Evolutionary conservation across 1,140 invertebrate genomes (phyloP).

Genomic region (Monomorium pharaonis): DNA sequence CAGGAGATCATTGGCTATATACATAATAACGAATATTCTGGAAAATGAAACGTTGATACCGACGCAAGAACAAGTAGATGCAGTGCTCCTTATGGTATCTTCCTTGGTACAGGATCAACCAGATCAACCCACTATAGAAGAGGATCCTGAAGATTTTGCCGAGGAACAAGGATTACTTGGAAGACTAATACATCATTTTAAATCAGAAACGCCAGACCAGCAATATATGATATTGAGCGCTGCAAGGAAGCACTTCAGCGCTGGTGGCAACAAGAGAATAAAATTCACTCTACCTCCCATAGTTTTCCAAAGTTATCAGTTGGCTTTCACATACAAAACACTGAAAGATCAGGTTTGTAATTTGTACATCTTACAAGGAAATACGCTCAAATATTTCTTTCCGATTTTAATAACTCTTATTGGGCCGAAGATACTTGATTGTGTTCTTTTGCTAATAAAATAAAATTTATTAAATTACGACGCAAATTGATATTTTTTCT

Average conservation of each 20-base stretch:
- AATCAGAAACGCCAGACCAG: conserved; percentile 94
- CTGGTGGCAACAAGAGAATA: conserved; percentile 94
- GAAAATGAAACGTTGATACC: conserved; percentile 95
- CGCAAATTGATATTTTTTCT: neutral
- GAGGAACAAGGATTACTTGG: conserved; percentile 97
- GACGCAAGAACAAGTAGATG: conserved; percentile 94
- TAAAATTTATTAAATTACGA: neutral
- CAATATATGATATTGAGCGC: conserved; percentile 96
- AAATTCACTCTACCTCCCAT: conserved; percentile 97
- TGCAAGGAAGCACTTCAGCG: conserved; percentile 95
- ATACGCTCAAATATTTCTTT: too few species aligned
- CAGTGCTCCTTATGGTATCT: conserved; percentile 92
- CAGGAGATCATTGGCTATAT: conserved; percentile 93
- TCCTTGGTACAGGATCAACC: conserved; percentile 95
- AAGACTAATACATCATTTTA: conserved; percentile 96
- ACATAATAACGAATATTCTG: conserved; percentile 94
- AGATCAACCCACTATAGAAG: conserved; percentile 88
- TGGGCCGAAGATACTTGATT: too few species aligned
- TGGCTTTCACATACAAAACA: conserved; percentile 94
- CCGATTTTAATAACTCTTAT: too few species aligned
- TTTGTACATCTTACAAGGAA: neutral
- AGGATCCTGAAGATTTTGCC: conserved; percentile 97
- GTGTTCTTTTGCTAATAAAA: neutral
- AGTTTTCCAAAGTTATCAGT: conserved; percentile 97
- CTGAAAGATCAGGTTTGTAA: conserved; percentile 89